Conservation (phyloP, 2,113 vertebrate genomes). For the Hippocampus abdominalis region DNA sequence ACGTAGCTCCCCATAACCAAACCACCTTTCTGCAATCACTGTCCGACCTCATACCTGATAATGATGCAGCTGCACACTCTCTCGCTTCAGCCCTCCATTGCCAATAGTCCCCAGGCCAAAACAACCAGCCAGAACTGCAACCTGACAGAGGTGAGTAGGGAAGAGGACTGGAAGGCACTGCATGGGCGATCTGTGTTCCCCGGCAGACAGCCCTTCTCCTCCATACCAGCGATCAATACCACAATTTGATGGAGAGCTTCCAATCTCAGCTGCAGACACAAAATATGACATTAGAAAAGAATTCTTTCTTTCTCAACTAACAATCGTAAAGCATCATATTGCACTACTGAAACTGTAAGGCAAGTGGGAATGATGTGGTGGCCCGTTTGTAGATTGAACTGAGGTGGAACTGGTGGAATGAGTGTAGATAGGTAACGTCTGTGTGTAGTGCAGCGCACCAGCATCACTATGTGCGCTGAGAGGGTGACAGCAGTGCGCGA, state of each 20-base stretch:
- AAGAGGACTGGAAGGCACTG: conserved; percentile 83
- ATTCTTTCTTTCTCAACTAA: background rate
- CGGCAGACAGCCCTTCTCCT: conserved; percentile 85
- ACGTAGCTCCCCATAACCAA: background rate
- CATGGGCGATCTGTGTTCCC: conserved; percentile 65
- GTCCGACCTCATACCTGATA: conserved; percentile 80
- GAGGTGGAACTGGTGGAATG: too few species aligned
- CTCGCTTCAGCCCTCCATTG: conserved; percentile 80
- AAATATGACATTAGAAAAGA: background rate
- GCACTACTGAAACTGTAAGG: background rate
- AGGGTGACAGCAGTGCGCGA: too few species aligned
- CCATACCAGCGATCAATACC: conserved; percentile 92
- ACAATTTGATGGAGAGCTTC: conserved; percentile 97
- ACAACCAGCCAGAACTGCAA: conserved; percentile 94
- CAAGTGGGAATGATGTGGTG: too few species aligned
- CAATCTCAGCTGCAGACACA: conserved; percentile 80
- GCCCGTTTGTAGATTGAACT: too few species aligned
- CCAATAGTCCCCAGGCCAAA: conserved; percentile 91
- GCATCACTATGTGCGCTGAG: too few species aligned
- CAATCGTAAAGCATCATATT: background rate
- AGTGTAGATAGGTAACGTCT: too few species aligned
- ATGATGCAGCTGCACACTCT: conserved; percentile 90
- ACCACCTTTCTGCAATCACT: background rate
- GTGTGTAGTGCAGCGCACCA: too few species aligned
- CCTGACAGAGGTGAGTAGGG: conserved; percentile 90